These are phyloP conservation scores for Enteromius mattozi DNA, from an alignment of 2,797 vertebrate species.

Conservation along the genomic window DNA sequence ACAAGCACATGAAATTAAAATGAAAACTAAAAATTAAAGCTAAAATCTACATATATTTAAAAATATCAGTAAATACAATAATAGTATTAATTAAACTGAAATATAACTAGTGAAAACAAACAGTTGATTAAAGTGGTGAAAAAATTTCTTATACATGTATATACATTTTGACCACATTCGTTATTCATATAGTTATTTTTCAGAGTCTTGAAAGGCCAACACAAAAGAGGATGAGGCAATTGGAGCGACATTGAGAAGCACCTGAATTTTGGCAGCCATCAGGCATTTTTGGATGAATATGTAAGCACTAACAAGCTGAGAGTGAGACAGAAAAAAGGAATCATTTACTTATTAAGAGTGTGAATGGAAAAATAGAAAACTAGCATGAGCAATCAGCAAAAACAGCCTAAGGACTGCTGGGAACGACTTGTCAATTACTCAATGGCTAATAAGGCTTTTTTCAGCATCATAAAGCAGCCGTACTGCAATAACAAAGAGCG, in stretches of 20 bases:
- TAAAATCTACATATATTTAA: too few species aligned
- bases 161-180: background rate
- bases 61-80: background rate
- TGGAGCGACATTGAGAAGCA: background rate
- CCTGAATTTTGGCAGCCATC: constrained; percentile 14
- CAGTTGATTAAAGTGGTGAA: background rate
- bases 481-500: constrained; percentile 59
- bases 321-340: background rate
- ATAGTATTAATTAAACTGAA: background rate
- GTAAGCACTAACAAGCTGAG: constrained; percentile 18
- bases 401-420: constrained; percentile 56
- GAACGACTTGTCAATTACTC: constrained; percentile 62
- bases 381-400: constrained; percentile 59
- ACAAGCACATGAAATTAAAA: too few species aligned
- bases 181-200: constrained; percentile 3
- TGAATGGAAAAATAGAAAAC: background rate
- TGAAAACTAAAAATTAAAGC: background rate
- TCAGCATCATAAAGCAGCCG: constrained; percentile 50
- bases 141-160: background rate
- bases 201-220: background rate
- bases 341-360: constrained; percentile 39
- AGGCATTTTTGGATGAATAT: constrained; percentile 12
- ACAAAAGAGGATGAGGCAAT: background rate
- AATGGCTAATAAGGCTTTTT: constrained; percentile 60
- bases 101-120: background rate